phyloP scores from a whole-genome alignment of 2,797 vertebrate species.

The Echiichthys vipera region DNA sequence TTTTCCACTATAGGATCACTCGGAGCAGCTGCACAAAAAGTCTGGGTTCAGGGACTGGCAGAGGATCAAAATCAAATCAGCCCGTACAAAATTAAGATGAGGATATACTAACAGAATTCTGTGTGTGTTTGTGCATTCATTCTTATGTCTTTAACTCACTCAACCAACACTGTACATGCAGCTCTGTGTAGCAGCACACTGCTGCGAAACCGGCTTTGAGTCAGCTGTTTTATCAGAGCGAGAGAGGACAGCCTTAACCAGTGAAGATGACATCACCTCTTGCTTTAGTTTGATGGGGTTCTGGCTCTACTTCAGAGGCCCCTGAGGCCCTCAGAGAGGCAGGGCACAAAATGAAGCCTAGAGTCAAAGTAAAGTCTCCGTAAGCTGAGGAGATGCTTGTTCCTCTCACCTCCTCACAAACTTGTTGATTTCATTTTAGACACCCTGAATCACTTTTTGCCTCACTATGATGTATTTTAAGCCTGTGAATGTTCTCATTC shows the following conservation, averaged over 20 bases:
- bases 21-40: too few relatives aligned
- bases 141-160: constrained; percentile 20
- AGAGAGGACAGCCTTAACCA: constrained; percentile 58
- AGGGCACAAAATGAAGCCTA: constrained; percentile 36
- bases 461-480: too few relatives aligned
- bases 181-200: constrained; percentile 27
- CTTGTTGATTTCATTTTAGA: constrained; percentile 27
- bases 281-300: constrained; percentile 69
- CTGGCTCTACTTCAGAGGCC: constrained; percentile 71
- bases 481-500: too few relatives aligned
- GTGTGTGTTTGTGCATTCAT: constrained; percentile 20
- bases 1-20: too few relatives aligned
- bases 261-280: constrained; percentile 75
- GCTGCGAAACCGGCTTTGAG: constrained; percentile 28
- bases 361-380: constrained; percentile 37
- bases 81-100: too few relatives aligned
- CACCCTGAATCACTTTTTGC: constrained; percentile 19
- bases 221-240: constrained; percentile 67
- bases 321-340: constrained; percentile 52
- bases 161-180: constrained; percentile 33
- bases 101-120: constrained; percentile 16
- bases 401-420: constrained; percentile 37
- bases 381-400: constrained; percentile 45
- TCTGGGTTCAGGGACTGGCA: too few relatives aligned
- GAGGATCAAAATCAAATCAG: too few relatives aligned